Evolutionary conservation across 2,797 vertebrate species (phyloP).

Genomic region (Poeciliopsis presidionis): DNA sequence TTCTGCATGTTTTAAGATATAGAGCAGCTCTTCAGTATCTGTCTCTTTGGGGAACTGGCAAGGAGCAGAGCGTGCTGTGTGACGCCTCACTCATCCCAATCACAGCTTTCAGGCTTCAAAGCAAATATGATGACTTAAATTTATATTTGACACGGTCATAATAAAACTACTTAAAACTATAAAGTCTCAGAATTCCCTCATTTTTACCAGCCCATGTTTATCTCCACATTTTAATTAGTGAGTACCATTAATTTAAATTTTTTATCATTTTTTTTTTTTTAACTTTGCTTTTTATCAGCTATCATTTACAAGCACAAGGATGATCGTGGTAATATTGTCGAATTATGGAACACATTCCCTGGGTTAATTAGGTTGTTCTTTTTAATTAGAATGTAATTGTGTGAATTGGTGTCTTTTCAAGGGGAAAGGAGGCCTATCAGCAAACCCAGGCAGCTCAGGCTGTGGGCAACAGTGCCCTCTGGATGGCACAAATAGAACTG

Average conservation of each 20-base stretch:
- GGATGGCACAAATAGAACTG: constrained; percentile 33
- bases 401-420: constrained; percentile 73
- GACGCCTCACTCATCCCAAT: constrained; percentile 70
- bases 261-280: constrained; percentile 51
- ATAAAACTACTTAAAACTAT: constrained; percentile 81
- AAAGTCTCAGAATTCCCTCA: constrained; percentile 71
- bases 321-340: constrained; percentile 77
- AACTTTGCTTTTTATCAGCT: constrained; percentile 78
- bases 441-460: constrained; percentile 36
- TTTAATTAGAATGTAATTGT: constrained; percentile 83
- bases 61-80: constrained; percentile 66
- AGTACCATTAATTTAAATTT: constrained; percentile 75
- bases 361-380: constrained; percentile 83
- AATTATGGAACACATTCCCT: constrained; percentile 79
- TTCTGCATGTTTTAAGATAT: constrained; percentile 76
- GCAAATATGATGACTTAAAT: constrained; percentile 72
- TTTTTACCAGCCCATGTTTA: constrained; percentile 78
- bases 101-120: constrained; percentile 78
- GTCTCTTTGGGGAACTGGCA: constrained; percentile 73
- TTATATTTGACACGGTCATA: constrained; percentile 78
- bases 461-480: constrained; percentile 77
- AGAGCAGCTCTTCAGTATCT: constrained; percentile 64
- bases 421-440: constrained; percentile 69
- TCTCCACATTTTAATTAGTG: constrained; percentile 81
- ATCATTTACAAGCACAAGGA: constrained; percentile 76